Percentiles rank a stretch among this genome's conserved stretches.
Conservation (phyloP, 1,140 invertebrate species). For the Panagrolaimus sp. region DNA sequence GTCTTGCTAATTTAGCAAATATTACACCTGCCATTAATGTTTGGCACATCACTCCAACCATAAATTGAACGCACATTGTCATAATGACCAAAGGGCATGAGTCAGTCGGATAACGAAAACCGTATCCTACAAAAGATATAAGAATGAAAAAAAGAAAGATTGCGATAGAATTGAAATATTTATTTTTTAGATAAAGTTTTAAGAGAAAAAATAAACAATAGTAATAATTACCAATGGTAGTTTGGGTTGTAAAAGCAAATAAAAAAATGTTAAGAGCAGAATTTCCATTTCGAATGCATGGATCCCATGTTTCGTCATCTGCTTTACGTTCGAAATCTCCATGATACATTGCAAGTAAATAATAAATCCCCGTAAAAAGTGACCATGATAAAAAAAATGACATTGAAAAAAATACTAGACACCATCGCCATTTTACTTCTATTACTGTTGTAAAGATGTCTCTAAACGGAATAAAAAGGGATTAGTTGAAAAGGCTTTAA, state of each 20-base stretch:
- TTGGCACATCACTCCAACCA: constrained; percentile 83
- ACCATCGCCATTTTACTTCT: constrained; percentile 93
- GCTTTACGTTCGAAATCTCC: constrained; percentile 76
- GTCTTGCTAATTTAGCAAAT: constrained; percentile 88
- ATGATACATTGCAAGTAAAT: constrained; percentile 81
- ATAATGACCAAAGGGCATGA: constrained; percentile 92
- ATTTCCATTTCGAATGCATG: constrained; percentile 60
- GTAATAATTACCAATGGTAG: constrained; percentile 60
- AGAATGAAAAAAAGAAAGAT: too few species aligned
- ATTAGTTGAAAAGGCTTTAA: too few species aligned
- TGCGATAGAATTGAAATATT: too few species aligned
- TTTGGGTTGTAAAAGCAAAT: constrained; percentile 63
- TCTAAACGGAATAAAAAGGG: constrained; percentile 21
- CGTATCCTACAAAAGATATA: constrained; percentile 31
- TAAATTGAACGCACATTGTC: constrained; percentile 93
- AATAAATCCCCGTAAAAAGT: constrained; percentile 83
- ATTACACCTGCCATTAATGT: constrained; percentile 73
- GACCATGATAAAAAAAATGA: constrained; percentile 87
- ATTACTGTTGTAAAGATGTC: constrained; percentile 64
- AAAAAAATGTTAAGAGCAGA: constrained; percentile 60
- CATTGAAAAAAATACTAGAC: constrained; percentile 79
- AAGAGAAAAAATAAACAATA: neutral
- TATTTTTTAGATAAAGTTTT: neutral
- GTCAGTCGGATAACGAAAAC: constrained; percentile 71
- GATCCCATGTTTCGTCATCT: constrained; percentile 59